Evolutionary conservation across 1,140 invertebrate species (phyloP).

Genomic region (Araneus ventricosus): DNA sequence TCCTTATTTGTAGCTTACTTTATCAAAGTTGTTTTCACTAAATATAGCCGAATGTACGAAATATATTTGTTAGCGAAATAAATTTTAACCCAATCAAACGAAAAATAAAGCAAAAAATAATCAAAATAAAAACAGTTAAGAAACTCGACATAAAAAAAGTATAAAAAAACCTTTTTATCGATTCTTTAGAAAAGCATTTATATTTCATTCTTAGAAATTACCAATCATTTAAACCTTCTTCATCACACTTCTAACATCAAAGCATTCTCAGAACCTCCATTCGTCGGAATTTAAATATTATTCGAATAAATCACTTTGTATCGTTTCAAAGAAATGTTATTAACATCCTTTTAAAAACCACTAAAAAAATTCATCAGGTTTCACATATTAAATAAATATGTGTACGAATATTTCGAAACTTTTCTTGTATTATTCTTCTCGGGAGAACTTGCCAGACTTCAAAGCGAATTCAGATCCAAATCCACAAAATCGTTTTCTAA

Average conservation of each 20-base stretch:
- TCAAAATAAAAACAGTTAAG: too few relatives aligned
- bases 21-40: too few relatives aligned
- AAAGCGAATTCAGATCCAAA: not conserved
- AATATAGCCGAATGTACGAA: too few relatives aligned
- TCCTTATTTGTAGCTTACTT: too few relatives aligned
- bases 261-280: not conserved
- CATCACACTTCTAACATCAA: not conserved
- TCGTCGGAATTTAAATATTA: not conserved
- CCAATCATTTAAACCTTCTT: too few relatives aligned
- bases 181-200: too few relatives aligned
- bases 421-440: not conserved
- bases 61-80: too few relatives aligned
- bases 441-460: not conserved
- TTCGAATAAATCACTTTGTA: not conserved
- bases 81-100: too few relatives aligned
- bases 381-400: slow-evolving; percentile 21
- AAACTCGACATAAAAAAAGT: too few relatives aligned
- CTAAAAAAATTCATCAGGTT: not conserved
- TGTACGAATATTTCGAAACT: not conserved
- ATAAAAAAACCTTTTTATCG: too few relatives aligned
- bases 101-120: too few relatives aligned
- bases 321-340: not conserved
- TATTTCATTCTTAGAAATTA: too few relatives aligned
- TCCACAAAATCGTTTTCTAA: not conserved
- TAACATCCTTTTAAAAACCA: not conserved